Evolutionary conservation across 2,888 invertebrate species (phyloP), one percentile per base, ranked within the genome.

Genomic region (Nasonia oneida): DNA sequence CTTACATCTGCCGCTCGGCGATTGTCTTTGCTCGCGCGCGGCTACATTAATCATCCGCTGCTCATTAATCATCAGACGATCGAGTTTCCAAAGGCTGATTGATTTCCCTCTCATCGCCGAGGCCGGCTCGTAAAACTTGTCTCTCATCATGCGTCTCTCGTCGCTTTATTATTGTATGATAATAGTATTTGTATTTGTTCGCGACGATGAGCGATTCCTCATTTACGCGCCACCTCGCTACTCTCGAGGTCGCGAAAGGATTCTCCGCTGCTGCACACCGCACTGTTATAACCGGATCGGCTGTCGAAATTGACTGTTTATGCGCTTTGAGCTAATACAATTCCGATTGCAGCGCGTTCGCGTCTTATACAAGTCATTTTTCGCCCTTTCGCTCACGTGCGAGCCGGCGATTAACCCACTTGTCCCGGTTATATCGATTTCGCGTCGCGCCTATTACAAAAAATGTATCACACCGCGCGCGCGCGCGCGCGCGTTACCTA

Each of bases 341-440:
- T 37, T 37, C 37, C 3, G 37, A 37, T 23, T 1, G 23, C 23
- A 23, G 23, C 23, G 23, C 23, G 23, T 39, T 71, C 12, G 71
- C 39, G 23, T 23, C 23, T 23, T 23, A 23, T 23, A 23, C 23
- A 23, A 23, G 23, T 23, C 23, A 23, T 23, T 23, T 23, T 23
- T 23, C 23, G 23, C 23, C 23, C 23, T 23, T 23, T 23, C 23
- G 23, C 23, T 47, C 39, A 47, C 73, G 73, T 73, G 73, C 23
- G 73, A 39, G 73, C 14, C 39, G 73, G n/a, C 42, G 42, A 73
- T 73, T 73, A 73, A 73, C 42, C 73, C 42, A 47, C 42, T 73
- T 18, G 64, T 18, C 18, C 18, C 15, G 8, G 14, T 53, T 23
- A 23, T 23, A 53, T 53, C 15, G 53, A 53, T 53, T 53, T 15